A percentile compares a stretch with the other conserved stretches of the same genome.
phyloP scores from a whole-genome alignment of 2,113 vertebrate genomes.

The Xenopus laevis region DNA sequence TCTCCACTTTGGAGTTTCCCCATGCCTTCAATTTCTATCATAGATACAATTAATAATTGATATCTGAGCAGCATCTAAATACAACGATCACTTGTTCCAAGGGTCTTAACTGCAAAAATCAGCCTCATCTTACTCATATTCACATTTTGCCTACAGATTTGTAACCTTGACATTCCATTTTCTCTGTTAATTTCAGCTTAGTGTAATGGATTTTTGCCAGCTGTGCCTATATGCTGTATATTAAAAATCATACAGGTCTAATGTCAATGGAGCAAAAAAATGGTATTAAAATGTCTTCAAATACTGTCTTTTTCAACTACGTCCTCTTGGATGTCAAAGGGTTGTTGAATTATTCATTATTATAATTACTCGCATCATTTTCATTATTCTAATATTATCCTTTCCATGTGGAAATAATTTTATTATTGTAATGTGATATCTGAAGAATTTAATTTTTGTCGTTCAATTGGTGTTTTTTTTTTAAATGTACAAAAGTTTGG shows the following conservation, averaged over 20 bases:
- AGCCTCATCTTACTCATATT: conserved; percentile 11
- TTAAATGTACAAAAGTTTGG: conserved; percentile 64
- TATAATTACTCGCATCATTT: conserved; percentile 95
- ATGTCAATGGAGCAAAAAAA: neutral
- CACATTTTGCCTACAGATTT: conserved; percentile 53
- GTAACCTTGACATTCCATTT: conserved; percentile 31
- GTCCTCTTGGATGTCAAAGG: conserved; percentile 75
- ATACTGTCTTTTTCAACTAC: conserved; percentile 61
- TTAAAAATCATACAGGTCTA: conserved; percentile 9
- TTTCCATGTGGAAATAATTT: conserved; percentile 93
- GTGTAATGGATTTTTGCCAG: neutral
- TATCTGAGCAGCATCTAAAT: conserved; percentile 44
- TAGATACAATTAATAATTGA: conserved; percentile 47
- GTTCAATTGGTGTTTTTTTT: conserved; percentile 64
- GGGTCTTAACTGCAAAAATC: conserved; percentile 11
- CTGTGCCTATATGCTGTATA: conserved; percentile 20
- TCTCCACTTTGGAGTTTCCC: conserved; percentile 52
- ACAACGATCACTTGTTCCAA: neutral
- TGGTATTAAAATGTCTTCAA: conserved; percentile 48
- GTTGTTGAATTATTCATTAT: conserved; percentile 88
- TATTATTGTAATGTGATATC: conserved; percentile 84
- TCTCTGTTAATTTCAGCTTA: neutral
- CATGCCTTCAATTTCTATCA: conserved; percentile 49
- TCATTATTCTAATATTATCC: conserved; percentile 85
- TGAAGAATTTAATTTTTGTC: conserved; percentile 76